Evolutionary conservation across 2,888 invertebrate genomes (phyloP), one percentile per base, ranked within the genome.

Genomic region (Yponomeuta evonymella): DNA sequence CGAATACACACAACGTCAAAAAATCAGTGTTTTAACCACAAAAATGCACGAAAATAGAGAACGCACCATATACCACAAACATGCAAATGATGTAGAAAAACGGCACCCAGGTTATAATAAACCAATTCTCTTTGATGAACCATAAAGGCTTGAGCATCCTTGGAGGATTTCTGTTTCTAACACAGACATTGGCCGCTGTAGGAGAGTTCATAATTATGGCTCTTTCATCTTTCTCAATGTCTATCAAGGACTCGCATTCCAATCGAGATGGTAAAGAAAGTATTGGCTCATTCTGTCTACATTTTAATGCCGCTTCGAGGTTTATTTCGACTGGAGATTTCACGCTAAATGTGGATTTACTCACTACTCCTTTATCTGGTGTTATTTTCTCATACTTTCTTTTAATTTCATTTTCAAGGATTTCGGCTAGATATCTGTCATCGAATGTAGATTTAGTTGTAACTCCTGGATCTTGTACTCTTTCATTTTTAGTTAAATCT

Each of bases 21-120:
- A 43, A 43, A 58, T 15, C 51, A 15, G 5, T 58, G 51, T 58
- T 15, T 58, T 58, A 58, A 12, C 51, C 51, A 15, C 6, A 58
- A 15, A 58, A 58, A 15, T 58, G 15, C 15, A 58, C 12, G 51
- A 9, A 58, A 58, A 58, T 58, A 15, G 51, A 2, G 12, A 58
- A 58, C 15, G 51, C 51, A 5, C 51, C 51, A 8, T 58, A 58
- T 1, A 58, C 51, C 12, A 58, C 15, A 15, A 58, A 58, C 12
- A 58, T 58, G 51, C 51, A 58, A 58, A 58, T 58, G 3, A 58
- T 58, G 51, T 58, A 58, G 51, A 58, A 58, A 58, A 58, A 58
- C 15, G 51, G 51, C 15, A 58, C 51, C 51, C 51, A 58, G 12
- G 51, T 58, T 12, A 58, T 58, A 12, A 58, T 15, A 12, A 58